Evolutionary conservation across 2,113 vertebrate species (phyloP).

Genomic region (Pygoscelis antarcticus): DNA sequence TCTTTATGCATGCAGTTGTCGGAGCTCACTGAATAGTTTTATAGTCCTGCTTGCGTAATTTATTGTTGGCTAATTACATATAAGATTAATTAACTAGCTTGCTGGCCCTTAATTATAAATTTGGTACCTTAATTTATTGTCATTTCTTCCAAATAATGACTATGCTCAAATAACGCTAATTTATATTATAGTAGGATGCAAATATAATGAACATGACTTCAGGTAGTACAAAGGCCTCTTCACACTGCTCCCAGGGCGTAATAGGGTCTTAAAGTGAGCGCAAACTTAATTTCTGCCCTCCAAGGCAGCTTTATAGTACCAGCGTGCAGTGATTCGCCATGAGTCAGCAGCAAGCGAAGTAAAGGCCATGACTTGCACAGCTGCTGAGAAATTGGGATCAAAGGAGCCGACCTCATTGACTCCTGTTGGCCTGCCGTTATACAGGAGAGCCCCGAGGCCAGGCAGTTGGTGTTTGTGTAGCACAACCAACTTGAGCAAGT

Average conservation of each 20-base stretch:
- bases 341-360: conserved; percentile 27
- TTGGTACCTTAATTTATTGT: conserved; percentile 26
- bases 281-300: conserved; percentile 35
- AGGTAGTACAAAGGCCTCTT: conserved; percentile 19
- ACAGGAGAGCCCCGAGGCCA: conserved; percentile 19
- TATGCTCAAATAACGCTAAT: neutral
- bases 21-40: conserved; percentile 37
- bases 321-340: neutral
- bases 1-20: neutral
- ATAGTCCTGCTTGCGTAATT: conserved; percentile 21
- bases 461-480: conserved; percentile 25
- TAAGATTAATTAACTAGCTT: conserved; percentile 53
- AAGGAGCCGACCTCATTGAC: neutral
- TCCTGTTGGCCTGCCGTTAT: neutral
- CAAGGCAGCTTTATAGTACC: neutral
- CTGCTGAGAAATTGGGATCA: conserved; percentile 52
- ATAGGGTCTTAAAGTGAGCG: conserved; percentile 9
- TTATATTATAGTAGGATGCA: neutral
- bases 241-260: neutral
- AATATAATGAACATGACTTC: neutral
- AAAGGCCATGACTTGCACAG: conserved; percentile 47
- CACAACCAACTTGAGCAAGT: neutral
- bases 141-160: conserved; percentile 15
- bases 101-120: conserved; percentile 30
- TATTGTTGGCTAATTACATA: conserved; percentile 43